These are phyloP conservation scores for Microcebus jonahi DNA, from an alignment of 2,113 vertebrate species.

Conservation along the genomic window DNA sequence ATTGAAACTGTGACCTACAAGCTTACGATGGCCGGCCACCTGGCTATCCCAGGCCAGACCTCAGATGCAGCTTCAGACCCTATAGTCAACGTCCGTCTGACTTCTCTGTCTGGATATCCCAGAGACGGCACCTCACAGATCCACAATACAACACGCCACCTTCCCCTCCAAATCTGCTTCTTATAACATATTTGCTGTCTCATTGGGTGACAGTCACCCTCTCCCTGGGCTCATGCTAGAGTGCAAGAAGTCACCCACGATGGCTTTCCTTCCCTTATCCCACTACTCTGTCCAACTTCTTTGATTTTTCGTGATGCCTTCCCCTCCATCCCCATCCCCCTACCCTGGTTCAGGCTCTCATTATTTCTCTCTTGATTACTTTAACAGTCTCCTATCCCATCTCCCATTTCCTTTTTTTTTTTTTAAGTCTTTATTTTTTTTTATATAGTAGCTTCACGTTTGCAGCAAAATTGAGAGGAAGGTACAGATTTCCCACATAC, in stretches of 20 bases:
- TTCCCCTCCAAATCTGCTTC: neutral
- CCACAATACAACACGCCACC: too few relatives aligned
- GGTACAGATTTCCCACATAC: neutral
- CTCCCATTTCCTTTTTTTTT: neutral
- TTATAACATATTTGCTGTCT: neutral
- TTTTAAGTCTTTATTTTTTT: too few relatives aligned
- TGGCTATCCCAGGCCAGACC: neutral
- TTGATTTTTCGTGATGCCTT: neutral
- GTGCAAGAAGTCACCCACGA: neutral
- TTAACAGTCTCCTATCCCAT: neutral
- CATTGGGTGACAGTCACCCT: neutral
- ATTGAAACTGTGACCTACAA: neutral
- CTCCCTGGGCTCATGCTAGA: neutral
- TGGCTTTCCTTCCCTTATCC: neutral
- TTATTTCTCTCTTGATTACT: neutral
- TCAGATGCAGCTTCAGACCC: neutral
- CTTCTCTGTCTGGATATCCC: neutral
- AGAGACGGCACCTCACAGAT: neutral
- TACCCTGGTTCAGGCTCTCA: neutral
- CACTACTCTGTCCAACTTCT: neutral
- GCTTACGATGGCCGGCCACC: neutral
- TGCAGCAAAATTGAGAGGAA: neutral
- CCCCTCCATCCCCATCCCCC: neutral
- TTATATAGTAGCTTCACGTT: neutral
- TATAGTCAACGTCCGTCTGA: neutral